Conservation (phyloP, 2,888 invertebrate genomes). For the Drosophila pullipes region DNA sequence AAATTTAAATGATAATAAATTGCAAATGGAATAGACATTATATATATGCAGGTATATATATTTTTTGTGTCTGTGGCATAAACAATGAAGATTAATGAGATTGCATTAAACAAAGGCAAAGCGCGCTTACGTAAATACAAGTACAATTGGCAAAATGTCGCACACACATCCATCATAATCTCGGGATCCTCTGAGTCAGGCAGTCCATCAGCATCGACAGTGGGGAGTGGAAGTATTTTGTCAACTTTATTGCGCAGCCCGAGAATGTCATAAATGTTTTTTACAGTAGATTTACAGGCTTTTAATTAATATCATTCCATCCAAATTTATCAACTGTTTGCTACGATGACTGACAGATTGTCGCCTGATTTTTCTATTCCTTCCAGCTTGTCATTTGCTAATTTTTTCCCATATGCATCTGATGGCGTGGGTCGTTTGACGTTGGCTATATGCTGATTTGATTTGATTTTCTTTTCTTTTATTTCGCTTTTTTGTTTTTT, state of each 20-base stretch:
- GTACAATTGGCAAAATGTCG: conserved; percentile 69
- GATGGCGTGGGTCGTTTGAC: conserved; percentile 49
- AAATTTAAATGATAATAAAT: conserved; percentile 70
- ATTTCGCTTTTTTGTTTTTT: conserved; percentile 3
- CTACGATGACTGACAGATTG: conserved; percentile 42
- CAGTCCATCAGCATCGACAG: not conserved
- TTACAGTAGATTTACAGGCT: conserved; percentile 75
- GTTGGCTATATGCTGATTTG: conserved; percentile 28
- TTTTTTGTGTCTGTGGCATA: conserved; percentile 37
- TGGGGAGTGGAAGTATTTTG: conserved; percentile 21
- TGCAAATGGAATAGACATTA: conserved; percentile 50
- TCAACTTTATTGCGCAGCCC: conserved; percentile 61
- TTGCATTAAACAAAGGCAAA: conserved; percentile 44
- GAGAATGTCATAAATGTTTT: conserved; percentile 49
- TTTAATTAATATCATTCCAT: conserved; percentile 77
- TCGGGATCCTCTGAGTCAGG: conserved; percentile 31
- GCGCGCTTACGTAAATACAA: conserved; percentile 11
- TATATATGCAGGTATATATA: conserved; percentile 3
- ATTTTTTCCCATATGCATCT: conserved; percentile 24
- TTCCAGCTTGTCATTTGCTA: conserved; percentile 28
- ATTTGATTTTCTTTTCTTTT: conserved; percentile 25
- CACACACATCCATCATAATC: conserved; percentile 69
- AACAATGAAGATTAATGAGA: conserved; percentile 67
- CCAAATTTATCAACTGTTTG: conserved; percentile 61
- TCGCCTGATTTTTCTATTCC: conserved; percentile 35